Percentiles rank a stretch among this genome's conserved stretches.
Conservation (phyloP, 2,888 invertebrate genomes). For the Branchellion lobata region DNA sequence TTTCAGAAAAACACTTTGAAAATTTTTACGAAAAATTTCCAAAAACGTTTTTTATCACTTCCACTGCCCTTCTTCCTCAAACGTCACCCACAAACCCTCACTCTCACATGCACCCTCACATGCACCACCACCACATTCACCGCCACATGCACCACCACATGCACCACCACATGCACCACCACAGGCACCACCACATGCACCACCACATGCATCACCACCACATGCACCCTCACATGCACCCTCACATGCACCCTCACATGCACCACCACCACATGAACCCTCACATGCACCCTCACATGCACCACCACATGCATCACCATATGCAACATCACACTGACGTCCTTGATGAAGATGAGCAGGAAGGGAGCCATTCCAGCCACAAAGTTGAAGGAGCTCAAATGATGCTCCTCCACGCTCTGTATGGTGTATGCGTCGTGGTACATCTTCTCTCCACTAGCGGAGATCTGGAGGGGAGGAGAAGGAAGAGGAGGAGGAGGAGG, state of each 20-base stretch:
- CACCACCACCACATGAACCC: neutral
- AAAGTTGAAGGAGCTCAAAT: conserved; percentile 59
- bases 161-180: too few relatives aligned
- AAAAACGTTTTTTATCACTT: too few relatives aligned
- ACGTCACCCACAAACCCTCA: neutral
- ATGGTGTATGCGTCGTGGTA: conserved; percentile 62
- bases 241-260: neutral
- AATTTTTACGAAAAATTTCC: too few relatives aligned
- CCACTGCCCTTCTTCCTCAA: too few relatives aligned
- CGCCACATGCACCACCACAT: too few relatives aligned
- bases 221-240: neutral
- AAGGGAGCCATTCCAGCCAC: conserved; percentile 62
- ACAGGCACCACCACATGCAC: too few relatives aligned
- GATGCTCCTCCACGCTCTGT: conserved; percentile 59
- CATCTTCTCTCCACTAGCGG: conserved; percentile 57
- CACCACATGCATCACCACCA: too few relatives aligned
- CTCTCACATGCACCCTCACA: neutral
- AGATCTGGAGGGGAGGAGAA: conserved; percentile 51
- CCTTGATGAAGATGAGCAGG: conserved; percentile 60
- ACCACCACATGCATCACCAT: neutral
- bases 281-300: neutral
- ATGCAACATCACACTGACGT: conserved; percentile 55
- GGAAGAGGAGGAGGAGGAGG: neutral
- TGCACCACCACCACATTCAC: too few relatives aligned
- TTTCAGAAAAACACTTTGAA: too few relatives aligned